Percentiles rank a stretch among this genome's conserved stretches.
phyloP scores from a whole-genome alignment of 2,888 invertebrate species.

The Heliconius aoede region DNA sequence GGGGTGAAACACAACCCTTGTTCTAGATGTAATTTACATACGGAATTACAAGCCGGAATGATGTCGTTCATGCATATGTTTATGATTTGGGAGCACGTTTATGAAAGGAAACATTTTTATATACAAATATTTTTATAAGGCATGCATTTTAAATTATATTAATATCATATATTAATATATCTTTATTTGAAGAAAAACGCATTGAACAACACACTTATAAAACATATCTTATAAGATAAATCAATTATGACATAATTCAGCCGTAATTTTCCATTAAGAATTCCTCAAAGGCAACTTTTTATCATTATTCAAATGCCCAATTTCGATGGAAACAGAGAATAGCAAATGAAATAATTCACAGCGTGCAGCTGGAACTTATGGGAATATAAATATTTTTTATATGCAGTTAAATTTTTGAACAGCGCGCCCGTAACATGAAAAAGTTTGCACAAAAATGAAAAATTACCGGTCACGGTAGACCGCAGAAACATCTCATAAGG shows the following conservation, averaged over 20 bases:
- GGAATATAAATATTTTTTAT: conserved; percentile 81
- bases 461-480: conserved; percentile 83
- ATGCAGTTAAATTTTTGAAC: conserved; percentile 80
- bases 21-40: conserved; percentile 81
- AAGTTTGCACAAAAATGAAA: conserved; percentile 82
- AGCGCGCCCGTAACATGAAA: conserved; percentile 71
- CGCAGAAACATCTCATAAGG: conserved; percentile 81
- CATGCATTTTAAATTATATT: background rate
- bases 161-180: too few species aligned
- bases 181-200: too few species aligned
- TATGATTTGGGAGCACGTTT: conserved; percentile 56
- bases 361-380: conserved; percentile 73
- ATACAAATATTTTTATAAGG: conserved; percentile 33
- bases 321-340: conserved; percentile 65
- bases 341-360: conserved; percentile 78
- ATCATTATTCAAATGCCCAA: conserved; percentile 65
- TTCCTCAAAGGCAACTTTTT: conserved; percentile 47
- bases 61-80: conserved; percentile 72
- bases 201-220: too few species aligned
- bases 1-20: conserved; percentile 74
- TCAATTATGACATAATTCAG: background rate
- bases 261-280: conserved; percentile 69
- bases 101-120: conserved; percentile 47
- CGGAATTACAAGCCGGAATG: conserved; percentile 78
- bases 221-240: background rate